phyloP scores from a whole-genome alignment of 2,888 invertebrate genomes.

The Drosophila yooni region DNA sequence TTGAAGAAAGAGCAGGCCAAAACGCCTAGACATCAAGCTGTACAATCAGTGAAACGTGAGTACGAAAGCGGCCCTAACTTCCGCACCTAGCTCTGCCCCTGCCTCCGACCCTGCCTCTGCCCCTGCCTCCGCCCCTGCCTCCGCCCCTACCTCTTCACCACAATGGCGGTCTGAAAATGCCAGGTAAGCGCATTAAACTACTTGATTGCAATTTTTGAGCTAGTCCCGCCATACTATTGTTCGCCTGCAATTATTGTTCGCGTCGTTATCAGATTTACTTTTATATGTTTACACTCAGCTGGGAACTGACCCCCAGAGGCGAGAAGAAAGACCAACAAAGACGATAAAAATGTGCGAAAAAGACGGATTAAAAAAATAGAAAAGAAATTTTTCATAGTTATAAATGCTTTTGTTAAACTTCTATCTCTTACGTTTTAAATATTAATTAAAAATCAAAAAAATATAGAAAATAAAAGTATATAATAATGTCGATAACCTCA shows the following conservation, averaged over 20 bases:
- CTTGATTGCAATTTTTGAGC: slow-evolving; percentile 62
- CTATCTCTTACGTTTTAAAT: background rate
- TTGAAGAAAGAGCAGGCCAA: slow-evolving; percentile 24
- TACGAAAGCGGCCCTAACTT: slow-evolving; percentile 47
- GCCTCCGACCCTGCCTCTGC: background rate
- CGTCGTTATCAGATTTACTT: slow-evolving; percentile 42
- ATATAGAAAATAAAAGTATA: background rate
- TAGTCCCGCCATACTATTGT: slow-evolving; percentile 46
- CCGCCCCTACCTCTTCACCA: background rate
- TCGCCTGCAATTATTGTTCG: slow-evolving; percentile 44
- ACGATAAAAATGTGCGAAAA: slow-evolving; percentile 7
- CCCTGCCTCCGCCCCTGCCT: background rate
- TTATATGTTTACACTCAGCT: slow-evolving; percentile 40
- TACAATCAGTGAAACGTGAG: slow-evolving; percentile 63
- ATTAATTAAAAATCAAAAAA: background rate
- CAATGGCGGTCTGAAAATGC: slow-evolving; percentile 5
- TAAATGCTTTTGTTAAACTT: background rate
- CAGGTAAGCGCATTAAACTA: slow-evolving; percentile 67
- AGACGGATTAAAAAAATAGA: slow-evolving; percentile 2
- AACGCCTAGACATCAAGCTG: slow-evolving; percentile 49
- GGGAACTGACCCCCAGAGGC: slow-evolving; percentile 29
- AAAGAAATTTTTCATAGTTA: background rate
- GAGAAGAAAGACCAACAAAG: slow-evolving; percentile 24
- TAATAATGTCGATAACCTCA: background rate
- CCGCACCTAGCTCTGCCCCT: slow-evolving; percentile 30